Evolutionary conservation across 2,888 invertebrate species (phyloP), one percentile per base, ranked within the genome.

Genomic region (Podabrus alpinus): DNA sequence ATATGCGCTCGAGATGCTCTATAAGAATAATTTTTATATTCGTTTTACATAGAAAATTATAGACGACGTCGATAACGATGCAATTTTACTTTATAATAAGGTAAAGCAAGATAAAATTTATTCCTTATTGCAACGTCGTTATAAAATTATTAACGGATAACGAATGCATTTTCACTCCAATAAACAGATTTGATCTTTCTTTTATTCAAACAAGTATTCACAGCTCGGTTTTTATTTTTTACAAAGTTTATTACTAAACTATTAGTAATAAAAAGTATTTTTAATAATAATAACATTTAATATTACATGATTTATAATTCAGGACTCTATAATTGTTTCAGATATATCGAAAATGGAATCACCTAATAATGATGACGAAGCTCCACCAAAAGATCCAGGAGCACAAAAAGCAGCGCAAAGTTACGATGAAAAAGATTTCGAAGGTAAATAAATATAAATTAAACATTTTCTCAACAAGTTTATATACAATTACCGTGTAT

Each of bases 401-500:
- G 95, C 94, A 73, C 91, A 93, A 83, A 94, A 94, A 84, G 91
- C 91, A 73, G 91, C 94, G 92, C 84, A 94, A 92, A 86, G 93
- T 84, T 95, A 94, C 87, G 94, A 95, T 74, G 95, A 96, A 86
- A 93, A 93, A 85, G 96, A 97, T 88, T 96, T 94, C 86, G 95
- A 96, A 92, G 96, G 96, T 95, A 89, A 83, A 79, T 21, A 15
- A 24, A 15, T 25, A 66, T 17, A 64, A n/a, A 64, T 64, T 10
- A 16, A 11, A 13, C 9, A 64, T 21, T 21, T 21, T 21, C 21
- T n/a, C 17, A 64, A 64, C 19, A n/a, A 64, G 3, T 64, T 19
- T 64, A 9, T 64, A 9, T n/a, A 2, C 21, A 66, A 29, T 68
- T 17, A 19, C 15, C 16, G 61, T 13, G 15, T 16, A n/a, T 29